These are phyloP conservation scores for Lycodopsis pacificus DNA, from an alignment of 2,797 vertebrate genomes.

Conservation along the genomic window DNA sequence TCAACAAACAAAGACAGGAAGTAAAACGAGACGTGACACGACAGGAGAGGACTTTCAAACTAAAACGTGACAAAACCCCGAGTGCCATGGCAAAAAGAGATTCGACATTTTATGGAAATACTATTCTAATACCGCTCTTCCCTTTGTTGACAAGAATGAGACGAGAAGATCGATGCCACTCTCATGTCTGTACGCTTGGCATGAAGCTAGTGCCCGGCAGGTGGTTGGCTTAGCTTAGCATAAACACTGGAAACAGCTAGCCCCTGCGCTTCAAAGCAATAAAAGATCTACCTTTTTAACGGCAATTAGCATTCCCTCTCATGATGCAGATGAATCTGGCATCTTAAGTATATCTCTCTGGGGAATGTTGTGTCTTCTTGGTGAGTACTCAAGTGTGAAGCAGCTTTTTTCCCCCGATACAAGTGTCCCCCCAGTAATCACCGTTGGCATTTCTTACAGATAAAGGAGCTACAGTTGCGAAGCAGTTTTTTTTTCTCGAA, in stretches of 20 bases:
- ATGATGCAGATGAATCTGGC: background rate
- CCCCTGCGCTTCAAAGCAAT: background rate
- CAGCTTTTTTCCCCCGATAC: background rate
- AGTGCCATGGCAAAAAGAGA: too few relatives aligned
- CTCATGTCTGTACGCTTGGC: too few relatives aligned
- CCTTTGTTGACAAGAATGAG: background rate
- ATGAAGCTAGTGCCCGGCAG: too few relatives aligned
- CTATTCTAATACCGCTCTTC: too few relatives aligned
- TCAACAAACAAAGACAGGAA: too few relatives aligned
- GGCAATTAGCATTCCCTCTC: background rate
- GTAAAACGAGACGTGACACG: too few relatives aligned
- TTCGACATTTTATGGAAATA: background rate
- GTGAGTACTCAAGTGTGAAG: background rate
- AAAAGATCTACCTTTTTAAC: background rate
- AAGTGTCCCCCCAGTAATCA: background rate
- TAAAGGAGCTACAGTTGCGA: background rate
- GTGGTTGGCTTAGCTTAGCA: too few relatives aligned
- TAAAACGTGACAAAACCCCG: too few relatives aligned
- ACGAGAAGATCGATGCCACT: background rate
- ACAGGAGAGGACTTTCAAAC: too few relatives aligned
- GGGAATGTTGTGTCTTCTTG: background rate
- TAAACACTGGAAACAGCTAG: background rate
- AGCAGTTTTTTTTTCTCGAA: background rate
- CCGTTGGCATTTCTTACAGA: background rate
- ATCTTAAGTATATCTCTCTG: background rate